Percentiles rank a stretch among this genome's conserved stretches.
Conservation (phyloP, 2,113 vertebrate species). For the Osmerus mordax region DNA sequence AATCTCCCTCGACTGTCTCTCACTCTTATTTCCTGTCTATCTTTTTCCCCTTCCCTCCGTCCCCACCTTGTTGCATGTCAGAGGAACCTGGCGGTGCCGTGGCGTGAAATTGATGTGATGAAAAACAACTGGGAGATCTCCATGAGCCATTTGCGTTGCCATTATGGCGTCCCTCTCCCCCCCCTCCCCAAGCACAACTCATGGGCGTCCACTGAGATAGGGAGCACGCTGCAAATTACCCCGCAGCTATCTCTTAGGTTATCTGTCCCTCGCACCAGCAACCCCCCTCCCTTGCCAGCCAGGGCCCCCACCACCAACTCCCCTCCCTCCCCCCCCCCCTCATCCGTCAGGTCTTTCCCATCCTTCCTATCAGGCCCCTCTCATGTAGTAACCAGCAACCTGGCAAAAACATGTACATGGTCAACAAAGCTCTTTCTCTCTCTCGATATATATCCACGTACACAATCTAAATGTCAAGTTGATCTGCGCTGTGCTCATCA, state of each 20-base stretch:
- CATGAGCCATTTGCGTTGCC: conserved; percentile 67
- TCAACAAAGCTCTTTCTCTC: too few relatives aligned
- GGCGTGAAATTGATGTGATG: conserved; percentile 71
- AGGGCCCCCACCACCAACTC: conserved; percentile 26
- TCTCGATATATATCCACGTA: too few relatives aligned
- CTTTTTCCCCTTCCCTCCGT: conserved; percentile 10
- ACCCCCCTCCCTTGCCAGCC: conserved; percentile 27
- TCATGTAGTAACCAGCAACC: too few relatives aligned
- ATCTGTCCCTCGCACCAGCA: conserved; percentile 54
- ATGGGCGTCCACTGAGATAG: conserved; percentile 56
- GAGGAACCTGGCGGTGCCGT: conserved; percentile 42
- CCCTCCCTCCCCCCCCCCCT: conserved; percentile 13
- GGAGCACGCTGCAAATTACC: conserved; percentile 67
- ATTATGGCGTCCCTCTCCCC: conserved; percentile 51
- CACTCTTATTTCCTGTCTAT: conserved; percentile 9
- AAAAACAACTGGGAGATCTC: conserved; percentile 73
- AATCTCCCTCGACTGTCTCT: not conserved
- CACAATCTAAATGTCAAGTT: too few relatives aligned
- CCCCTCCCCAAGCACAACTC: conserved; percentile 46
- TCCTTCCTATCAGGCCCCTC: too few relatives aligned
- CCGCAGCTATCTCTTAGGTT: conserved; percentile 61
- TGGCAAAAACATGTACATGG: too few relatives aligned
- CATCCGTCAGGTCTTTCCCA: not conserved
- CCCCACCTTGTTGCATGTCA: conserved; percentile 46
- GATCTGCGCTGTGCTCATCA: too few relatives aligned